Base-by-base conservation (phyloP, 2,113 vertebrate genomes). In the Sturnus vulgaris region DNA sequence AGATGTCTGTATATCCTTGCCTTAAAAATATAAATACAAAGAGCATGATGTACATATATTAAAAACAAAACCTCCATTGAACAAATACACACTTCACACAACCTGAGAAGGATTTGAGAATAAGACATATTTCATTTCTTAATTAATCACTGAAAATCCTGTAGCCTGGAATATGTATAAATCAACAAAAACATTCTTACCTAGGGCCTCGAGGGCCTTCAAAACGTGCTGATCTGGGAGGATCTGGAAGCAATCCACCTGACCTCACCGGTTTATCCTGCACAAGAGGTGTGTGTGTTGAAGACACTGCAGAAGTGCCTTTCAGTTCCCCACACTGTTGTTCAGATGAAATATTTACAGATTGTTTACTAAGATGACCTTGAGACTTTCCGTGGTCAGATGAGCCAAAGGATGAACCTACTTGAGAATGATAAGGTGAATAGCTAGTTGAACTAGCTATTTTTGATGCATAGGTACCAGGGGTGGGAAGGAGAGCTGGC, bases 191-290 rank as follows among this genome's bases (percentile, higher is more conserved):
- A 4, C 35, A 91, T 83, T 88, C 97, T 97, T 97, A 99, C 99
- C 98, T 97, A 97, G 98, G 97, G 44, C 98, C 98, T 97, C 98
- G 98, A 40, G 98, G 97, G 40, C 96, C 98, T 97, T 98, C 98
- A 96, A 98, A 98, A 83, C 94, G 98, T 49, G 97, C 96, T 86
- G 98, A 98, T 95, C 97, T 98, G 93, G 97, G 96, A 91, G 97
- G 95, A 80, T 98, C 97, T 49, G 98, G 98, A 95, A 97, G 98
- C 78, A 98, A 92, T 79, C 96, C 98, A 88, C 97, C 95, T 33
- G 98, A 98, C 27, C 96, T 97, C 86, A 93, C 76, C 39, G 97
- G 97, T 95, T 97, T 97, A 90, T 98, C 98, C 93, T 98, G 97
- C 78, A 80, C 35, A 66, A 77, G 16, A 81, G 96, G 85, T 15